Base-by-base conservation (phyloP, 2,113 vertebrate genomes). In the Coreoperca whiteheadi region DNA sequence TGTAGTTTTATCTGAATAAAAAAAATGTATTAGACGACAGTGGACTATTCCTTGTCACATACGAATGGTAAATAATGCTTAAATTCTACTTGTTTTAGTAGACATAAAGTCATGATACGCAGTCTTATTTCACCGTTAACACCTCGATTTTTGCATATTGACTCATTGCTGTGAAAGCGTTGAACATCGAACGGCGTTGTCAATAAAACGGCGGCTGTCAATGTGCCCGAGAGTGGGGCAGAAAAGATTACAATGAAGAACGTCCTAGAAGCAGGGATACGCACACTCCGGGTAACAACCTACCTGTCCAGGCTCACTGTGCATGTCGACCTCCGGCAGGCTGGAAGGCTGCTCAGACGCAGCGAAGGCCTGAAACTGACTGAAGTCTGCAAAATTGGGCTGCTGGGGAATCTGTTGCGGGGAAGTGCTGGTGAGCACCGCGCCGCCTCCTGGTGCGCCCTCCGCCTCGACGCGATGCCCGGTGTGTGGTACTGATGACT, bases 321-420 rank as follows among this genome's bases (percentile, higher is more conserved):
- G 96, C 0, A 96, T 96, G 79, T 99, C 98, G 0, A 93, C 92
- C 86, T 99, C 98, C 28, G 94, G 93, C 74, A 94, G 89, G n/a
- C 96, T 97, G 23, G 96, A 94, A 6, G 97, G 96, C 84, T 97
- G 96, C 64, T 99, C 98, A 50, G 93, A 92, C 0, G 96, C 96
- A 72, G 95, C 96, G 89, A 98, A 98, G 53, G 95, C 97, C 94
- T 98, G 96, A 94, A 99, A 99, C 66, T 99, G 98, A 91, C 98
- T 99, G 93, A 99, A 99, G 94, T 99, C 98, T 21, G 98, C 98
- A 87, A 99, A 99, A 91, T 99, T 99, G 91, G 98, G 98, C 95
- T 99, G 98, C 74, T 99, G 97, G 79, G 98, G 98, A 82, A 99
- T 98, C 96, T 98, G 98, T 57, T 98, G 98, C 56, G 98, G 97